These are phyloP conservation scores for Caprella mutica DNA, from an alignment of 2,888 invertebrate species.

Conservation along the genomic window DNA sequence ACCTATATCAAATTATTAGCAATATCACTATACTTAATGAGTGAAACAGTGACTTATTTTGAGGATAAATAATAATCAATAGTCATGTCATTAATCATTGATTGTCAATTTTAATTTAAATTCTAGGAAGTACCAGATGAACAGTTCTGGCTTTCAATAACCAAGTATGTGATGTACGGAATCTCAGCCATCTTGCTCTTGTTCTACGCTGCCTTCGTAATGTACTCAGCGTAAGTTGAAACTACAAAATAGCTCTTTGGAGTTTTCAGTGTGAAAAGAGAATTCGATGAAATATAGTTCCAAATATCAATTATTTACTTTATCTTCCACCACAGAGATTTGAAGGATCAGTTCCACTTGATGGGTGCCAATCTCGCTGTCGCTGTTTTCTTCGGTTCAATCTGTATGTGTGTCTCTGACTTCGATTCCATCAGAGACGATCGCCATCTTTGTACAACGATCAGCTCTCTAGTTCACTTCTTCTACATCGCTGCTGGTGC, in stretches of 20 bases:
- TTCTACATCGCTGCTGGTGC: slow-evolving; percentile 31
- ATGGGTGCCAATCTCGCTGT: slow-evolving; percentile 36
- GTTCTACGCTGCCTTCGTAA: slow-evolving; percentile 35
- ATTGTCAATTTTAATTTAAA: too few species aligned
- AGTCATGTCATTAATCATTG: too few species aligned
- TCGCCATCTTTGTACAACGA: slow-evolving; percentile 28
- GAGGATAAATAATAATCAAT: too few species aligned
- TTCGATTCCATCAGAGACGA: slow-evolving; percentile 22
- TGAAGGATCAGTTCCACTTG: slow-evolving; percentile 38
- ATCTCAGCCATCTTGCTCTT: slow-evolving; percentile 35
- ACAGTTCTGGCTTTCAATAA: slow-evolving; percentile 35
- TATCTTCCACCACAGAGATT: slow-evolving; percentile 34
- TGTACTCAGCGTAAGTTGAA: slow-evolving; percentile 32
- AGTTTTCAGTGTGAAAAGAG: background rate
- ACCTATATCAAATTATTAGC: background rate
- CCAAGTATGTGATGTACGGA: slow-evolving; percentile 35
- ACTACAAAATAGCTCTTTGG: background rate
- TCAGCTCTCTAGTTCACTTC: slow-evolving; percentile 28
- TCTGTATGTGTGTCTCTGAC: slow-evolving; percentile 36
- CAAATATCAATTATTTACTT: too few species aligned
- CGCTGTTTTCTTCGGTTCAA: slow-evolving; percentile 34
- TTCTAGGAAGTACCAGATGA: slow-evolving; percentile 35
- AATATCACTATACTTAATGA: too few species aligned
- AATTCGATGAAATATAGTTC: too few species aligned
- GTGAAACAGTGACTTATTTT: too few species aligned